Conservation (phyloP, 1,140 invertebrate species). For the Mercenaria mercenaria region DNA sequence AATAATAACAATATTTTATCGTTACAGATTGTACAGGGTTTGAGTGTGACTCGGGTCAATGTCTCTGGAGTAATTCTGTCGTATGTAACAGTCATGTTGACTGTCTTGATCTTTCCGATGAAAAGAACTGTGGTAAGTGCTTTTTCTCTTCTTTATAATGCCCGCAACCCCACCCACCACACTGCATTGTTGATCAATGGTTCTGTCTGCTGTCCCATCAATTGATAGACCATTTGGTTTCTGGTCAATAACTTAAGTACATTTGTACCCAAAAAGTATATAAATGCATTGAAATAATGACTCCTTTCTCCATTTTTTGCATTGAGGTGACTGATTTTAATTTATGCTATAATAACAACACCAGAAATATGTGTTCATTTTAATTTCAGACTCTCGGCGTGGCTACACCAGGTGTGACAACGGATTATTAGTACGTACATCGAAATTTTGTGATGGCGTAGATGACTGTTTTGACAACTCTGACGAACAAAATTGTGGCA, state of each 20-base stretch:
- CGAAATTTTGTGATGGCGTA: constrained; percentile 80
- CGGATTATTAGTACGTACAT: constrained; percentile 66
- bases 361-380: background rate
- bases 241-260: too few relatives aligned
- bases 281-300: too few relatives aligned
- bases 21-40: constrained; percentile 78
- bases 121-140: constrained; percentile 78
- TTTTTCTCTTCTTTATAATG: too few relatives aligned
- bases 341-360: too few relatives aligned
- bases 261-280: too few relatives aligned
- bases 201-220: too few relatives aligned
- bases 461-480: constrained; percentile 84
- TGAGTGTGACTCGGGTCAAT: constrained; percentile 74
- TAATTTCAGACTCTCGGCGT: background rate
- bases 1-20: too few relatives aligned
- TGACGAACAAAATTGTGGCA: constrained; percentile 79
- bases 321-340: too few relatives aligned
- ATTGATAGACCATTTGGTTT: too few relatives aligned
- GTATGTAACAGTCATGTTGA: constrained; percentile 74
- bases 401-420: constrained; percentile 73
- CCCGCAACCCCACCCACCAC: too few relatives aligned
- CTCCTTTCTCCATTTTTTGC: too few relatives aligned
- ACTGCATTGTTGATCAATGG: too few relatives aligned
- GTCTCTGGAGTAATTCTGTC: constrained; percentile 72
- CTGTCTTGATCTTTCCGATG: constrained; percentile 80